Evolutionary conservation across 92 coral and sea anemone genomes (phyloP).

Genomic region (Phymanthus crucifer): DNA sequence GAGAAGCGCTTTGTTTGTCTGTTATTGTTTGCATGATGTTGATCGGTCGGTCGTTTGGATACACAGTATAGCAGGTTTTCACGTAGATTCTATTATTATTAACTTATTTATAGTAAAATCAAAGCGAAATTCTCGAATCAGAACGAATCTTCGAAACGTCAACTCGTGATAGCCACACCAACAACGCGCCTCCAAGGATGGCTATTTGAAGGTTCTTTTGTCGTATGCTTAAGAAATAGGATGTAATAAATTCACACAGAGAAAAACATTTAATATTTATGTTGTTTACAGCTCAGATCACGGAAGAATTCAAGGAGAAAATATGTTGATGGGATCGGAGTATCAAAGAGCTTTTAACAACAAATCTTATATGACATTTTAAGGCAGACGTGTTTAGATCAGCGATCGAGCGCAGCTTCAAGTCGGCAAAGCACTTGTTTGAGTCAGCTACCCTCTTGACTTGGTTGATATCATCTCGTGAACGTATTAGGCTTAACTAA

Average conservation of each 20-base stretch:
- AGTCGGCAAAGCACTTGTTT: background rate
- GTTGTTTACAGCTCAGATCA: background rate
- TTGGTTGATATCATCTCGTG: background rate
- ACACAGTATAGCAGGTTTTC: too few species aligned
- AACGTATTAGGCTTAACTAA: background rate
- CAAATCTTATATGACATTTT: slow-evolving; percentile 5
- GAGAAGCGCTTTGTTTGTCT: background rate
- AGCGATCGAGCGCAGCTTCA: background rate
- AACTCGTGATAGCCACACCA: background rate
- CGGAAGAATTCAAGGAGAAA: background rate
- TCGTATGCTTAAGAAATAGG: background rate
- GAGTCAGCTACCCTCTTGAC: slow-evolving; percentile 17
- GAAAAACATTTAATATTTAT: background rate
- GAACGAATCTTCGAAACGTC: background rate
- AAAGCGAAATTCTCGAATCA: background rate
- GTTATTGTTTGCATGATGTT: slow-evolving; percentile 10
- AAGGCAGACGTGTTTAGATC: slow-evolving; percentile 5
- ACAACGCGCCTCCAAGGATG: too few species aligned
- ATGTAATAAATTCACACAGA: background rate
- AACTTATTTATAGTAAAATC: too few species aligned
- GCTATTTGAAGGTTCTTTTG: background rate
- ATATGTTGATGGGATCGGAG: background rate
- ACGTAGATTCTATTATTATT: too few species aligned
- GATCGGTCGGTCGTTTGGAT: slow-evolving; percentile 23
- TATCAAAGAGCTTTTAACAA: background rate